Base-by-base conservation (phyloP, 2,797 vertebrate genomes). In the Sebastes diaconus region DNA sequence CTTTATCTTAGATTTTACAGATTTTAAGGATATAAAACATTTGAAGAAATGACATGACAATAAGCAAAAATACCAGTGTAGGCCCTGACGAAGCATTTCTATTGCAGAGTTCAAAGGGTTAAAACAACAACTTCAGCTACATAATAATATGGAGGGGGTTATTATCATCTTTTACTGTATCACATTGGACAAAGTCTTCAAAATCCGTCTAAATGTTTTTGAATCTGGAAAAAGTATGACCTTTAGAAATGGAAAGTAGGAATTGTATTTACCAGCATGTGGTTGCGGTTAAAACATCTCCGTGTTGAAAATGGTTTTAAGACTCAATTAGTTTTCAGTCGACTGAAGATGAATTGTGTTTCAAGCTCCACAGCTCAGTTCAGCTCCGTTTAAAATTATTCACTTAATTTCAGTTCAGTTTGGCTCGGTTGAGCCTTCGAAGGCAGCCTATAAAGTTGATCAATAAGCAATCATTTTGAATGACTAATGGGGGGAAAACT, bases 1-100 rank as follows among this genome's bases (percentile, higher is more conserved):
- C 4, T 46, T 46, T 1, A 46, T 2, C 39, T 42, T 42, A 42
- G 14, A 0, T 42, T 16, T 0, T 1, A 46, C 42, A 18, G 16
- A 46, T 46, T 18, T 46, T 7, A 46, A 0, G 16, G 14, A 18
- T 46, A 46, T 18, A 0, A 46, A 46, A 46, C 7, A 46, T 18
- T 46, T 46, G 42, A 46, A 46, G 42, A 46, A 8, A 46, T 46
- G 3, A 46, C 0, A 1, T 1, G 0, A 46, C 42, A 46, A 46
- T 46, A 18, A 46, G 42, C 16, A 46, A 46, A 46, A 46, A 46
- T 2, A 46, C 42, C 7, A 42, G 0, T 18, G 1, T 46, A 0
- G 42, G 42, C 14, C 18, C 42, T 46, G 7, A 7, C 0, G 16
- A 7, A 46, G 16, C 42, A 42, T 42, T 42, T 42, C 14, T 42